Evolutionary conservation across 1,140 invertebrate genomes (phyloP), one percentile per base, ranked within the genome.

Genomic region (Aplysia californica): DNA sequence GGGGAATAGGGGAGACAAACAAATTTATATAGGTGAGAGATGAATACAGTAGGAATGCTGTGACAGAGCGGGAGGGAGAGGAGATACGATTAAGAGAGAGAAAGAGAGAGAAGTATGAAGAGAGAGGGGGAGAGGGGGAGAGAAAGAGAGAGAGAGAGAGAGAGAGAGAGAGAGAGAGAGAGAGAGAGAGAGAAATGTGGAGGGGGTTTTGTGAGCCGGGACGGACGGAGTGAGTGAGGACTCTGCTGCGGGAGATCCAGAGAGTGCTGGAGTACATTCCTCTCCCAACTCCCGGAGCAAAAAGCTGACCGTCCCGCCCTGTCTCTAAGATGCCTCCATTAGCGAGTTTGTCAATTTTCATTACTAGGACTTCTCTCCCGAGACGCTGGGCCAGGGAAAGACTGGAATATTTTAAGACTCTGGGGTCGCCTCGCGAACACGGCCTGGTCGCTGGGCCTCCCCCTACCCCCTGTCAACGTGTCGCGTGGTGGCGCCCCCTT

Each of bases 321-420:
- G 41, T 20, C 71, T 84, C 79, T 80, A 80, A 83, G 82, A 83
- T 75, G 75, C 41, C 75, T 81, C 81, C 81, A 87, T 87, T 87
- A 87, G 82, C 80, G 75, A 79, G 80, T 80, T 80, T 84, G 86
- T 86, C 86, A 78, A 80, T 82, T 82, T 81, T 83, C 75, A 84
- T 85, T 83, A 85, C 33, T 56, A 38, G n/a, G 26, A 56, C 39
- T 21, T 59, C 58, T 55, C 80, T 77, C 77, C 56, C 15, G 77
- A 79, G 80, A 79, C 80, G 29, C 33, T 15, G 66, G 26, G 72
- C 36, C n/a, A n/a, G 31, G 31, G 36, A n/a, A 21, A 64, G 70
- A 73, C 31, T 65, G 61, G 61, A 70, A 71, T 56, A 64, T 71
- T 26, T 58, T 2, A 58, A 68, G 56, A 59, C 15, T 59, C 18